Evolutionary conservation across 1,140 invertebrate species (phyloP).

Genomic region (Drosophila chauvacae): DNA sequence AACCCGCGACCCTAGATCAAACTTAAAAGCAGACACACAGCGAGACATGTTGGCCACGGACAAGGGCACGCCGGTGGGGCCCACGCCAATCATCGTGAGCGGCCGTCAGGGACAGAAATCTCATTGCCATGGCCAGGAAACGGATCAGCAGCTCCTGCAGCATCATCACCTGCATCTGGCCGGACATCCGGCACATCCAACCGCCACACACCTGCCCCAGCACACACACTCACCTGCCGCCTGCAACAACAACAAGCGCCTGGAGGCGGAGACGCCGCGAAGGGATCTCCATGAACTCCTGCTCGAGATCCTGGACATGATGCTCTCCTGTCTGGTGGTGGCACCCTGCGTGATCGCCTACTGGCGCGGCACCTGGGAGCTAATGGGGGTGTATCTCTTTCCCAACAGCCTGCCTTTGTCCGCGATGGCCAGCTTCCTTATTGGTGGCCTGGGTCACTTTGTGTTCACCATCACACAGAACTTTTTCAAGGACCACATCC

Average conservation of each 20-base stretch:
- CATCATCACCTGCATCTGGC: constrained; percentile 36
- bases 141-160: constrained; percentile 49
- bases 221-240: constrained; percentile 17
- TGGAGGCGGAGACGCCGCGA: constrained; percentile 76
- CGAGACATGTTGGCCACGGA: constrained; percentile 59
- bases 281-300: constrained; percentile 85
- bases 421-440: constrained; percentile 87
- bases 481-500: constrained; percentile 86
- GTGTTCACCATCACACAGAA: constrained; percentile 89
- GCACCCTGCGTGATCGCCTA: constrained; percentile 92
- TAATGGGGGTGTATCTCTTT: constrained; percentile 90
- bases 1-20: constrained; percentile 1
- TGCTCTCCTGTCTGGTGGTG: constrained; percentile 89
- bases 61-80: constrained; percentile 42
- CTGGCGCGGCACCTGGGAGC: constrained; percentile 93
- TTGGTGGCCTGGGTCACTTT: constrained; percentile 89
- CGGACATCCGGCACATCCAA: constrained; percentile 6
- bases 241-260: constrained; percentile 59
- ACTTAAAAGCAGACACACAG: constrained; percentile 15
- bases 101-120: constrained; percentile 28
- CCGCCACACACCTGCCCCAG: constrained; percentile 34
- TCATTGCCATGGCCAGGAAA: constrained; percentile 49
- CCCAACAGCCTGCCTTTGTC: constrained; percentile 87
- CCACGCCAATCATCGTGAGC: constrained; percentile 58
- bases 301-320: constrained; percentile 88